Conservation (phyloP, 1,140 invertebrate genomes). For the Bacillus rossius region DNA sequence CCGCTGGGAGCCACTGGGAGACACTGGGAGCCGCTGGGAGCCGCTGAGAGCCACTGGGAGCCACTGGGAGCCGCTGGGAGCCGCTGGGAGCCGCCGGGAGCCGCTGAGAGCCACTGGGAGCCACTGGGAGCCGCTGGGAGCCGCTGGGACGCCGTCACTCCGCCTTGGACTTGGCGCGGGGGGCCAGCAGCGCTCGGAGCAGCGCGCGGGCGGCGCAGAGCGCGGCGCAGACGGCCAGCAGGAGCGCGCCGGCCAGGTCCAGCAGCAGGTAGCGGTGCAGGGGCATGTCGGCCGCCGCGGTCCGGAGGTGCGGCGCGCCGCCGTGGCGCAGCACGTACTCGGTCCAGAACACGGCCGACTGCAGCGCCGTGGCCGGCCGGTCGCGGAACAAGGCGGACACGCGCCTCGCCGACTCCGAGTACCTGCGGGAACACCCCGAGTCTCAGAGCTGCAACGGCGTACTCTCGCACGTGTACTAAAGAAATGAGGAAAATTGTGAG, state of each 20-base stretch:
- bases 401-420: background rate
- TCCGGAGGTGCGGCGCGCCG: slow-evolving; percentile 34
- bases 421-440: too few species aligned
- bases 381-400: slow-evolving; percentile 31
- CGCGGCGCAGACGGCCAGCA: background rate
- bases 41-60: too few species aligned
- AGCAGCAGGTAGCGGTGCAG: slow-evolving; percentile 24
- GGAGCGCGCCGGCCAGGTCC: slow-evolving; percentile 4
- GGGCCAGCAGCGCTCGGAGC: background rate
- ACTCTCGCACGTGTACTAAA: too few species aligned
- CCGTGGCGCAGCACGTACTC: slow-evolving; percentile 46
- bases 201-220: background rate
- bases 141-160: too few species aligned
- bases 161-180: slow-evolving; percentile 8
- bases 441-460: too few species aligned
- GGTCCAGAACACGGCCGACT: slow-evolving; percentile 49
- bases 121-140: too few species aligned
- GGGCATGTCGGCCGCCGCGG: slow-evolving; percentile 15
- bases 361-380: slow-evolving; percentile 42
- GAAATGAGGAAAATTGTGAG: too few species aligned
- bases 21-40: too few species aligned
- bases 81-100: too few species aligned
- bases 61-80: too few species aligned
- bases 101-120: too few species aligned
- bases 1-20: too few species aligned